Conservation (phyloP, 2,113 vertebrate species). For the Cricetomys ansorgei region DNA sequence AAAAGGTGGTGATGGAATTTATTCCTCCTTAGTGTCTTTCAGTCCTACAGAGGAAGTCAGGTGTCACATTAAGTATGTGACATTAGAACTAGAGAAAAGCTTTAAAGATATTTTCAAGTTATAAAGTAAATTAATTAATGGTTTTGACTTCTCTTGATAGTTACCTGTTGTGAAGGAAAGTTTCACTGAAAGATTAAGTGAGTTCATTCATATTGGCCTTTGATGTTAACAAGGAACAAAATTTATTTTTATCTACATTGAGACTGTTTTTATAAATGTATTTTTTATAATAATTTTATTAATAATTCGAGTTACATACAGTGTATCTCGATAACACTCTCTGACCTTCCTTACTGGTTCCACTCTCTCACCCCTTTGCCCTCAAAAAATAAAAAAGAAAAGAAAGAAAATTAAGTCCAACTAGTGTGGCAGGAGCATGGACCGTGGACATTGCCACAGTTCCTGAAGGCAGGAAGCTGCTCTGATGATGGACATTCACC, state of each 20-base stretch:
- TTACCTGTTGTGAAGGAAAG: background rate
- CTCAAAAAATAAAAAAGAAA: too few species aligned
- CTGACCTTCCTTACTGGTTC: too few species aligned
- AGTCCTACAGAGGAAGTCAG: background rate
- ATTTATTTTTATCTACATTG: background rate
- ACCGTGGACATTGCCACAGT: too few species aligned
- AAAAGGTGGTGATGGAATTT: background rate
- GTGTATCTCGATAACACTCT: too few species aligned
- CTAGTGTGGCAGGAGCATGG: too few species aligned
- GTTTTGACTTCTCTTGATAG: background rate
- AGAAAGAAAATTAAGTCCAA: too few species aligned
- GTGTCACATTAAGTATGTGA: constrained; percentile 25
- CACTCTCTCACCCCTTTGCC: too few species aligned
- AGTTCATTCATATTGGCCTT: constrained; percentile 27
- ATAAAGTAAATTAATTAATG: background rate
- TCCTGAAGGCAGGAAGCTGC: too few species aligned
- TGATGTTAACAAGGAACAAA: background rate
- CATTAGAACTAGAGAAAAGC: background rate
- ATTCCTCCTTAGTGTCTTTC: constrained; percentile 8
- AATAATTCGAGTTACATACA: too few species aligned
- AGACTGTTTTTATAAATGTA: background rate
- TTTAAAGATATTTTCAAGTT: constrained; percentile 15
- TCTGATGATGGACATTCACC: too few species aligned
- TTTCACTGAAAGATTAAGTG: background rate
- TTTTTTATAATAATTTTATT: too few species aligned